phyloP scores from a whole-genome alignment of 2,113 vertebrate species.

The Morphnarchus princeps region DNA sequence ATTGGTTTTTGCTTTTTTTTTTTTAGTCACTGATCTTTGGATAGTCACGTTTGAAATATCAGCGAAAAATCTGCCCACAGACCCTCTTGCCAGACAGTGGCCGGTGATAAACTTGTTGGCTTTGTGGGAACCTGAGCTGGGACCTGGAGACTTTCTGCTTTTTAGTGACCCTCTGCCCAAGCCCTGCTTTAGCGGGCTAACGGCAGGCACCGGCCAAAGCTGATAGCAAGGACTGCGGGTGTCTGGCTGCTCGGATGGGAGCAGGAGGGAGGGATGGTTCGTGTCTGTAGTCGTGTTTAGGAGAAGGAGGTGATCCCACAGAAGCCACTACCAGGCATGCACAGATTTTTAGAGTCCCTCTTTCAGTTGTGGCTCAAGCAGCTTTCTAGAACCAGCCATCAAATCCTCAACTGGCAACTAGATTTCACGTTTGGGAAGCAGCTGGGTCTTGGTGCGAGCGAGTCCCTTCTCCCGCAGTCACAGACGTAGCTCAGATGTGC shows the following conservation, averaged over 20 bases:
- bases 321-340: neutral
- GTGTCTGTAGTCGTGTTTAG: neutral
- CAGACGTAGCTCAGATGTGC: neutral
- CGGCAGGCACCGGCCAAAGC: neutral
- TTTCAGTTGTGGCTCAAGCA: constrained; percentile 30
- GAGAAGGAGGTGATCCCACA: neutral
- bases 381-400: constrained; percentile 20
- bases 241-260: neutral
- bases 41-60: neutral
- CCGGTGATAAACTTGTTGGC: neutral
- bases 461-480: neutral
- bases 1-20: neutral
- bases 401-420: neutral
- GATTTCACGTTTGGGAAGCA: neutral
- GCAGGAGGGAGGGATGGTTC: neutral
- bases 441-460: neutral
- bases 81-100: neutral
- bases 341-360: constrained; percentile 53
- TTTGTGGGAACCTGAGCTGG: neutral
- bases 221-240: neutral
- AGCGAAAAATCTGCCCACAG: neutral
- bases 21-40: neutral
- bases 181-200: neutral
- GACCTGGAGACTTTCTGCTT: neutral
- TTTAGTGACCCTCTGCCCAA: neutral